Evolutionary conservation across 2,113 vertebrate genomes (phyloP).

Genomic region (Athene cunicularia): DNA sequence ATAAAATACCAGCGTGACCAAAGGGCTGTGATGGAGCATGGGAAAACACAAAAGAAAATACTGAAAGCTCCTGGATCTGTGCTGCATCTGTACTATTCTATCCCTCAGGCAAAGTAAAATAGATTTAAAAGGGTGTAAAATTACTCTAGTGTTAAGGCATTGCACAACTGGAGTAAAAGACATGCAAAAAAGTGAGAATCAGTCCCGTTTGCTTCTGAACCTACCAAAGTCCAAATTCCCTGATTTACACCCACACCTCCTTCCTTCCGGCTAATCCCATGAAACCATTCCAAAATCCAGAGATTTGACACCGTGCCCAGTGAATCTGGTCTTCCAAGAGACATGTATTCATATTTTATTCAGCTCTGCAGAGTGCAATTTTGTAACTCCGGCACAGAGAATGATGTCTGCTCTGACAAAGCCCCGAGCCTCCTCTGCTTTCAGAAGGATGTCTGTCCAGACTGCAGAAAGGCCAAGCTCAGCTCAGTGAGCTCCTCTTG

Average conservation of each 20-base stretch:
- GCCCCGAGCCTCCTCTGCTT: neutral
- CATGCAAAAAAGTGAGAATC: neutral
- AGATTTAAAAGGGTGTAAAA: neutral
- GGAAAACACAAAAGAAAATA: neutral
- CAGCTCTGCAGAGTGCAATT: neutral
- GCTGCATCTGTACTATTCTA: neutral
- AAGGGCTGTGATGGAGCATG: neutral
- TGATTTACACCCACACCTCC: neutral
- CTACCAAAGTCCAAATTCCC: neutral
- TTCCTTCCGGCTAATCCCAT: neutral
- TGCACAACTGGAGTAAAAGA: neutral
- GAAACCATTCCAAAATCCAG: neutral
- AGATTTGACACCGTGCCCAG: neutral
- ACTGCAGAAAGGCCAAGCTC: neutral
- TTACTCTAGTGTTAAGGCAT: neutral
- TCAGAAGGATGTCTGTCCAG: neutral
- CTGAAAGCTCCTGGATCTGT: neutral
- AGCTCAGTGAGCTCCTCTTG: neutral
- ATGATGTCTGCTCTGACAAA: neutral
- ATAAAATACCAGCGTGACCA: neutral
- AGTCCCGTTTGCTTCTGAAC: neutral
- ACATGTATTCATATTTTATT: neutral
- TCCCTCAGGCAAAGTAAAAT: neutral
- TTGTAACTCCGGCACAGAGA: neutral
- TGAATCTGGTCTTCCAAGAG: neutral